Evolutionary conservation across 2,113 vertebrate genomes (phyloP).

Genomic region (Xiphophorus maculatus): DNA sequence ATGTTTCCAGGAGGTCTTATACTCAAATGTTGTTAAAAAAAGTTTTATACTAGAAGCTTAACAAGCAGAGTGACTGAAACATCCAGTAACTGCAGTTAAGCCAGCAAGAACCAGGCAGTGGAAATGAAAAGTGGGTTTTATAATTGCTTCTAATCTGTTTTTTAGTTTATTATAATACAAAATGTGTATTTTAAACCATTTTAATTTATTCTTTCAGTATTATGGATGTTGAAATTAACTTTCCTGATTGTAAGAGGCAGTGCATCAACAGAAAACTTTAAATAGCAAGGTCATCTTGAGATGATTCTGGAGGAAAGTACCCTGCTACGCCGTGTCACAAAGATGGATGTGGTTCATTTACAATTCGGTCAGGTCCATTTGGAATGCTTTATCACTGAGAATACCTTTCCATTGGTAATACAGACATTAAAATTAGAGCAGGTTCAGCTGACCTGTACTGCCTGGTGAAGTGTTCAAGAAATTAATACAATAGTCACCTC

Average conservation of each 20-base stretch:
- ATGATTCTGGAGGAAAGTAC: slow-evolving; percentile 71
- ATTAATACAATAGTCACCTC: slow-evolving; percentile 29
- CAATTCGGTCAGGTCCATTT: slow-evolving; percentile 78
- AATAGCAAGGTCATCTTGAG: slow-evolving; percentile 75
- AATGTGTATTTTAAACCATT: background rate
- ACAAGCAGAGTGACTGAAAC: slow-evolving; percentile 3
- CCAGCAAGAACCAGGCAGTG: background rate
- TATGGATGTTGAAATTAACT: slow-evolving; percentile 48
- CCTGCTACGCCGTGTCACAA: slow-evolving; percentile 72
- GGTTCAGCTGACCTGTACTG: slow-evolving; percentile 58
- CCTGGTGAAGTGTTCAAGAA: slow-evolving; percentile 47
- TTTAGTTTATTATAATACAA: background rate
- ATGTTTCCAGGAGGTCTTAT: background rate
- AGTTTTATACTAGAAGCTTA: background rate
- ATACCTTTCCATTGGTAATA: slow-evolving; percentile 71
- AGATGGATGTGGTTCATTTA: slow-evolving; percentile 80
- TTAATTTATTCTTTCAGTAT: slow-evolving; percentile 26
- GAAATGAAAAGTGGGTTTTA: too few species aligned
- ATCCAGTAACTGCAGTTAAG: background rate
- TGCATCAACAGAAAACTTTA: slow-evolving; percentile 63
- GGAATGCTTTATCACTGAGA: slow-evolving; percentile 74
- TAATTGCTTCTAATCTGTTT: slow-evolving; percentile 17
- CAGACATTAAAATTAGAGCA: slow-evolving; percentile 71
- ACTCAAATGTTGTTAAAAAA: background rate
- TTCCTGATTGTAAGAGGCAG: slow-evolving; percentile 47